Evolutionary conservation across 1,140 invertebrate species (phyloP).

Genomic region (Apis florea): DNA sequence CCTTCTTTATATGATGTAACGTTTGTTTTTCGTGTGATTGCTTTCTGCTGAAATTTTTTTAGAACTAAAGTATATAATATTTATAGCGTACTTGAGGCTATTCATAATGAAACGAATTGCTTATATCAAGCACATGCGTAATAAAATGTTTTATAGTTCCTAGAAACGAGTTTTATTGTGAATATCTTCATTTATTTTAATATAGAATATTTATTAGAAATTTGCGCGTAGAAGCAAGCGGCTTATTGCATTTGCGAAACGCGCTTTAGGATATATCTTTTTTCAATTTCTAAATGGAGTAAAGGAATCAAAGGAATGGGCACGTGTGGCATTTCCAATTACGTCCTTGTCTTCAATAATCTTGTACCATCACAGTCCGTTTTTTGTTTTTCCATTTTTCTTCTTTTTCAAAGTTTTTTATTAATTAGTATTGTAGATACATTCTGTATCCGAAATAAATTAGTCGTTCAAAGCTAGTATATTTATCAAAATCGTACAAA

Average conservation of each 20-base stretch:
- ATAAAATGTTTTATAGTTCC: neutral
- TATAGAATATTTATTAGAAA: conserved; percentile 53
- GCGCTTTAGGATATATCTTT: conserved; percentile 32
- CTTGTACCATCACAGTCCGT: conserved; percentile 40
- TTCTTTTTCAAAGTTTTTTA: neutral
- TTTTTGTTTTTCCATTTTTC: neutral
- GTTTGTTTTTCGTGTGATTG: conserved; percentile 52
- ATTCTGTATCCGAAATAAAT: neutral
- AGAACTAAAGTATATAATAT: conserved; percentile 28
- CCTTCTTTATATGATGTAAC: conserved; percentile 28
- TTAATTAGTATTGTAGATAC: neutral
- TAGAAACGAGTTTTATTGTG: neutral
- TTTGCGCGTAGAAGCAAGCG: conserved; percentile 53
- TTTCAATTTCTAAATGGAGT: conserved; percentile 34
- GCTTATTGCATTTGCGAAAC: conserved; percentile 58
- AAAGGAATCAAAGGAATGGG: conserved; percentile 28
- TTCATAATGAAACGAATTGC: conserved; percentile 20
- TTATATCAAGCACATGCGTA: neutral
- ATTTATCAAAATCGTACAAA: neutral
- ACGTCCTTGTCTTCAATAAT: conserved; percentile 31
- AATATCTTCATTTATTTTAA: conserved; percentile 50
- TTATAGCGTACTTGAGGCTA: conserved; percentile 48
- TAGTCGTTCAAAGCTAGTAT: neutral
- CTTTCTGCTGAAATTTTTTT: conserved; percentile 49
- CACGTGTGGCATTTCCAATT: conserved; percentile 27